A percentile compares a stretch with the other conserved stretches of the same genome.
phyloP scores from a whole-genome alignment of 2,113 vertebrate species.

The Rousettus leschenaultii region DNA sequence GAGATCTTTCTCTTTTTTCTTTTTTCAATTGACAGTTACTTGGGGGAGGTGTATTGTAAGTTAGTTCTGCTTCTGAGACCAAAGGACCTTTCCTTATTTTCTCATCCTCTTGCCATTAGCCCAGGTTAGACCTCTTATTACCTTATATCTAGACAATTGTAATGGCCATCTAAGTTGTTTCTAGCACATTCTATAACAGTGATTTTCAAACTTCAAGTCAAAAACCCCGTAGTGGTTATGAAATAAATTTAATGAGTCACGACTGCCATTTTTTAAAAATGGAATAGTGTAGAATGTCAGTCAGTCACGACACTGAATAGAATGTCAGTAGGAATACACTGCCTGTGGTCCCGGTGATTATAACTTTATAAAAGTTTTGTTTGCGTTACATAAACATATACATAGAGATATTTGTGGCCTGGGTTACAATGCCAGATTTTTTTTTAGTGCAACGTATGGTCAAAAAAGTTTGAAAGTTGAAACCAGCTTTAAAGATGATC shows the following conservation, averaged over 20 bases:
- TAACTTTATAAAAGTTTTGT: not conserved
- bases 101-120: not conserved
- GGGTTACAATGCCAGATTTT: not conserved
- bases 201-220: conserved; percentile 23
- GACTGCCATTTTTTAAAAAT: not conserved
- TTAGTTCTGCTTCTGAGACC: not conserved
- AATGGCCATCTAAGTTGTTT: not conserved
- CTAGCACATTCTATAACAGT: not conserved
- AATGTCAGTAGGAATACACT: not conserved
- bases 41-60: not conserved
- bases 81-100: not conserved
- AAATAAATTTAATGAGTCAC: not conserved
- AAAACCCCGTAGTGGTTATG: not conserved
- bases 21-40: not conserved
- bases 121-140: not conserved
- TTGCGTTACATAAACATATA: not conserved
- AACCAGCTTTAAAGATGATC: not conserved
- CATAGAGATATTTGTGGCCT: not conserved
- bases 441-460: not conserved
- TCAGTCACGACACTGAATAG: not conserved
- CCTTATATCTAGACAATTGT: not conserved
- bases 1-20: not conserved
- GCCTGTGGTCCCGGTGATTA: not conserved
- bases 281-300: too few species aligned
- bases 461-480: not conserved